Evolutionary conservation across 2,797 vertebrate species (phyloP), one percentile per base, ranked within the genome.

Genomic region (Menidia menidia): DNA sequence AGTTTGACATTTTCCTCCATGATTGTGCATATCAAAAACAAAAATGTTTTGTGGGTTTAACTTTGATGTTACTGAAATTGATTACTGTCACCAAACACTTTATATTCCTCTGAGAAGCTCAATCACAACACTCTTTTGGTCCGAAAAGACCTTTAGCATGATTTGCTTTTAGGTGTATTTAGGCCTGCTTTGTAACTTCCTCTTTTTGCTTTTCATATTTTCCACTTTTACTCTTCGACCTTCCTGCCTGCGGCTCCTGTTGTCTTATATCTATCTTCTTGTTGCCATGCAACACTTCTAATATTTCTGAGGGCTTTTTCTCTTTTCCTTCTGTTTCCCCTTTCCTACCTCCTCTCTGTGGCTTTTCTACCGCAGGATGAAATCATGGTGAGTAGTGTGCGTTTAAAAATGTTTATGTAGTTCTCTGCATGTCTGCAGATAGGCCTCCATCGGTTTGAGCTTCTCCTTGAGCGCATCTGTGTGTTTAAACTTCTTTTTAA

Each of bases 321-420:
- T 50, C 66, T 57, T 75, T 57, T 83, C 39, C 50, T 77, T 30
- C 78, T 19, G 54, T 66, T 68, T 39, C 2, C 41, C 52, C 16
- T n/a, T 76, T 39, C 35, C 18, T 41, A 52, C 90, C 92, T 91
- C 90, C 83, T 92, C 87, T 80, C 80, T 92, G 93, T 92, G 94
- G 91, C 89, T 93, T 91, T 92, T 94, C 92, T 94, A 91, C 91
- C 78, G 53, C 94, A 98, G 97, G 97, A 99, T 96, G 97, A 98
- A 93, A 97, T 97, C 93, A 97, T 98, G 97, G 98, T 99, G 93
- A 99, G 98, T 98, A 92, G 89, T 78, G 62, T 50, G 44, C 6
- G 30, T 11, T 56, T 62, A 50, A 32, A 65, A 33, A 71, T 77
- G 65, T 57, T 58, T 63, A 5, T 48, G 35, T 42, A 48, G 47